These are phyloP conservation scores for Drosophila borborema DNA, from an alignment of 2,888 invertebrate species.

Conservation along the genomic window DNA sequence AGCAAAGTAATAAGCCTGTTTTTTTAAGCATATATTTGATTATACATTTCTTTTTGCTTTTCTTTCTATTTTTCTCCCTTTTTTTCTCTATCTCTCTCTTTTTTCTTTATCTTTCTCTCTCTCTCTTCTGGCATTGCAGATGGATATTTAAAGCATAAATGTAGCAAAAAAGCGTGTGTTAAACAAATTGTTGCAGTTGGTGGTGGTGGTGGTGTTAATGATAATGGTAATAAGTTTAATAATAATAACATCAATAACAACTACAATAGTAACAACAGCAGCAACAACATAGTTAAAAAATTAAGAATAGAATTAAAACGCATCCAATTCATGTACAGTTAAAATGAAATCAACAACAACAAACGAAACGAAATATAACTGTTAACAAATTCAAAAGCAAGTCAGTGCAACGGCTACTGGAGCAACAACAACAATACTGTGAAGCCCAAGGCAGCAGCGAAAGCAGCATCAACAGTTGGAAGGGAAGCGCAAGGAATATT, in stretches of 20 bases:
- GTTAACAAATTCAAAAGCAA: conserved; percentile 22
- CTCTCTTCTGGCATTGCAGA: conserved; percentile 77
- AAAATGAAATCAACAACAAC: conserved; percentile 34
- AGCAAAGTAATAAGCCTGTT: conserved; percentile 22
- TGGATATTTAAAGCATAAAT: conserved; percentile 80
- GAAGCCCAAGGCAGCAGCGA: conserved; percentile 9
- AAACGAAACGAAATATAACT: conserved; percentile 23
- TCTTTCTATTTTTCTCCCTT: conserved; percentile 54
- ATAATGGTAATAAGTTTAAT: conserved; percentile 32
- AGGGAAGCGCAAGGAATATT: conserved; percentile 24
- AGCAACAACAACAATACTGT: not conserved
- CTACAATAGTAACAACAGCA: conserved; percentile 32
- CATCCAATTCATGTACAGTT: conserved; percentile 84
- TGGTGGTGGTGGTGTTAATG: conserved; percentile 25
- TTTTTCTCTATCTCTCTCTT: conserved; percentile 1
- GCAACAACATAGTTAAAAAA: conserved; percentile 78
- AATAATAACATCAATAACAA: conserved; percentile 27
- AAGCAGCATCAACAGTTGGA: conserved; percentile 17
- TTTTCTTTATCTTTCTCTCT: conserved; percentile 36
- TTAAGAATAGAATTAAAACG: conserved; percentile 82
- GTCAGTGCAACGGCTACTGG: conserved; percentile 12
- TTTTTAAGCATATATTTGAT: conserved; percentile 54
- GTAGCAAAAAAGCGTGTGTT: conserved; percentile 69
- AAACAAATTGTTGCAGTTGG: conserved; percentile 56
- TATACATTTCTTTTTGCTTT: conserved; percentile 67